Base-by-base conservation (phyloP, 2,888 invertebrate species). In the Leptinotarsa haldemani region DNA sequence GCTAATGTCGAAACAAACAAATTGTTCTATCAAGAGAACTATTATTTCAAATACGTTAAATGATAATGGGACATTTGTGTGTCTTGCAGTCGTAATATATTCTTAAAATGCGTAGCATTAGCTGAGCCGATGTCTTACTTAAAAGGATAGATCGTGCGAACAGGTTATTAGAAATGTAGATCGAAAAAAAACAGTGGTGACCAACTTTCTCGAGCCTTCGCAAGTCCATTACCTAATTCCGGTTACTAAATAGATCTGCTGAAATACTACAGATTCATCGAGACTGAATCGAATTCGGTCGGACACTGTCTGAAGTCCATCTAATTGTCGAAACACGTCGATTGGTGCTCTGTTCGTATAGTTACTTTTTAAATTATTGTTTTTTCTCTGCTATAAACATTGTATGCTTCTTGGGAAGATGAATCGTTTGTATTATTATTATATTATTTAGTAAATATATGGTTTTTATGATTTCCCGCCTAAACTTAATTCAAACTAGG, bases 11-110 rank as follows among this genome's bases (percentile, higher is more conserved):
- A 61, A 61, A 61, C 61, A 61, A 61, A 61, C 61, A 61, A 40
- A 61, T 61, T 61, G 61, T 61, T 61, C 61, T 30, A 61, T 30
- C 30, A 22, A 61, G 61, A 61, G n/a, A 61, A 40, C 61, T 40
- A 61, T 30, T 61, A 61, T n/a, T 61, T 61, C 30, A 61, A 61
- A 61, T 61, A 61, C 16, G 61, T 61, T 40, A 61, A 30, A 40
- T 40, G 40, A 61, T 61, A 61, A 61, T 61, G 40, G 56, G 61
- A 61, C 61, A 40, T 61, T 61, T 18, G 7, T 30, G 30, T 30
- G n/a, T 16, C 25, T 61, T 25, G 30, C 4, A 15, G n/a, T 56
- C 13, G 22, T 20, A 56, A 20, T 30, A 56, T 56, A 15, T 56
- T 13, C 56, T 20, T 13, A 15, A 56, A 22, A 25, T 56, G 18